Conservation (phyloP, 2,113 vertebrate genomes). For the Catagonus wagneri region DNA sequence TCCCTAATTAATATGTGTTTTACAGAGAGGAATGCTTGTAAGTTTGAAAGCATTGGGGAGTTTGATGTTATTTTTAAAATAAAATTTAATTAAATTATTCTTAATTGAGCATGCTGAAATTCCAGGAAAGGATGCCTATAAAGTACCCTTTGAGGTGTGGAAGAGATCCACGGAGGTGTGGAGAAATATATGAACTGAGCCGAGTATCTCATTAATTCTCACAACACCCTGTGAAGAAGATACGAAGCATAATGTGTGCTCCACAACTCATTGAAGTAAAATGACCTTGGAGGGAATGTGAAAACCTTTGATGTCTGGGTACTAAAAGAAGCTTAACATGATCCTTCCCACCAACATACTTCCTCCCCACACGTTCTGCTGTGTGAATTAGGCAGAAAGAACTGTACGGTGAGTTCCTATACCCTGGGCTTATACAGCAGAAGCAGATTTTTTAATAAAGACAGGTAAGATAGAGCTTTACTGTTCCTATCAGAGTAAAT, state of each 20-base stretch:
- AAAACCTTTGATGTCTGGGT: conserved; percentile 68
- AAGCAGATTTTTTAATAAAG: conserved; percentile 72
- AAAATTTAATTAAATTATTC: conserved; percentile 77
- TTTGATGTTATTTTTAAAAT: conserved; percentile 72
- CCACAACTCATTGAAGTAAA: conserved; percentile 76
- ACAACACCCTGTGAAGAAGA: conserved; percentile 58
- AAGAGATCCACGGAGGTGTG: conserved; percentile 78
- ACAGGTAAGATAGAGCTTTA: conserved; percentile 18
- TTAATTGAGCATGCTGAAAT: conserved; percentile 75
- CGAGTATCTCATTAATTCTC: conserved; percentile 78
- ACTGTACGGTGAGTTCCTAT: conserved; percentile 63
- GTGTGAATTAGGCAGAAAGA: conserved; percentile 69
- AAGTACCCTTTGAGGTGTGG: conserved; percentile 68
- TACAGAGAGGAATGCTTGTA: conserved; percentile 73
- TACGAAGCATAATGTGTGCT: conserved; percentile 57
- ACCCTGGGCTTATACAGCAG: conserved; percentile 39
- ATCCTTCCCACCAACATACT: neutral
- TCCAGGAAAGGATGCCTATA: conserved; percentile 67
- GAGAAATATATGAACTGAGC: conserved; percentile 74
- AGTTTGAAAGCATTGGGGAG: conserved; percentile 81
- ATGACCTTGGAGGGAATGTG: conserved; percentile 72
- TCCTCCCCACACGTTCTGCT: neutral
- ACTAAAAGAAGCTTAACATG: conserved; percentile 63
- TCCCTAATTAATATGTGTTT: conserved; percentile 83
- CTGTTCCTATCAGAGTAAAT: conserved; percentile 65